phyloP scores from a whole-genome alignment of 64 coral and sea anemone genomes.

The Porites australiensis region DNA sequence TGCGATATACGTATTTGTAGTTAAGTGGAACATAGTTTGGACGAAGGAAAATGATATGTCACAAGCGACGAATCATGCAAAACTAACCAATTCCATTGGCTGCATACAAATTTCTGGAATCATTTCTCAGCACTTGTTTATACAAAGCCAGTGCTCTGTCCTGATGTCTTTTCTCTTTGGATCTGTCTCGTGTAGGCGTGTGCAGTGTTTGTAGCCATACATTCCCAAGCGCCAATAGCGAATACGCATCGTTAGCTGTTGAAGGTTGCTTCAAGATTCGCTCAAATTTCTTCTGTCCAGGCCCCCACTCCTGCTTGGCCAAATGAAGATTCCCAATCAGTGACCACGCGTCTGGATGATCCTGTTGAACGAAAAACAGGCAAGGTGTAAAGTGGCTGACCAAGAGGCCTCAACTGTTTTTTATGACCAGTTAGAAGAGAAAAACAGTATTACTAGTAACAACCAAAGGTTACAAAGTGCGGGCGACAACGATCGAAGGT shows the following conservation, averaged over 20 bases:
- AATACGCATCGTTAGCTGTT: constrained; percentile 94
- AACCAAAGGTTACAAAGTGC: too few species aligned
- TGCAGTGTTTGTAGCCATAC: constrained; percentile 97
- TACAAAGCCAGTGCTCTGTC: constrained; percentile 93
- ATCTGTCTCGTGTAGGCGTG: constrained; percentile 80
- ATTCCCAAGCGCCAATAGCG: constrained; percentile 90
- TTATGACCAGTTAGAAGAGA: too few species aligned
- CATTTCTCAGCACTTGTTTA: constrained; percentile 94
- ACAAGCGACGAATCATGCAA: not conserved
- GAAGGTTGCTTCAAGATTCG: constrained; percentile 96
- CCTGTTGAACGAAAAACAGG: constrained; percentile 51
- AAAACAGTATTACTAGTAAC: too few species aligned
- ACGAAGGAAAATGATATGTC: too few species aligned
- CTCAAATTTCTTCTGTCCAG: constrained; percentile 99
- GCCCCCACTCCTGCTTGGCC: constrained; percentile 99
- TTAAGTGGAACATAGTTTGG: too few species aligned
- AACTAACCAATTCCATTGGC: constrained; percentile 91
- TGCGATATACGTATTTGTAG: too few species aligned
- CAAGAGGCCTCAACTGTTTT: too few species aligned
- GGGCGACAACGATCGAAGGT: too few species aligned
- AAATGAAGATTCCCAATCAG: constrained; percentile 97
- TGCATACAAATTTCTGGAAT: constrained; percentile 93
- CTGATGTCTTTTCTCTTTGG: constrained; percentile 95
- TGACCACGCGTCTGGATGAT: constrained; percentile 98
- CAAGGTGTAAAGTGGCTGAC: not conserved